phyloP scores from a whole-genome alignment of 2,113 vertebrate species.

The Noctilio leporinus region DNA sequence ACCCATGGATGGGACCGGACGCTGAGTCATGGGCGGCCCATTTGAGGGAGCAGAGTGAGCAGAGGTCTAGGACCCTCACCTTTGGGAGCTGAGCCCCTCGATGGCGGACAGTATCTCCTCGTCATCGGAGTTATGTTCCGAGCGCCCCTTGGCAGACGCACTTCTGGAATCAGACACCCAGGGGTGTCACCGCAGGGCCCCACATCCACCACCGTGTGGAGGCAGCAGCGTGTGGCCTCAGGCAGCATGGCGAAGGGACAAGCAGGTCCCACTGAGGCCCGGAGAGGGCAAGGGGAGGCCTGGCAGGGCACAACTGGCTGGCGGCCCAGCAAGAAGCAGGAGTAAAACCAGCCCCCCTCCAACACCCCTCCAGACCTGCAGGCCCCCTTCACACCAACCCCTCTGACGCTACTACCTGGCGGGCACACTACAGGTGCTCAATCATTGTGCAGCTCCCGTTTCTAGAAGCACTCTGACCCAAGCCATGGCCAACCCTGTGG shows the following conservation, averaged over 20 bases:
- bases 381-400: not conserved
- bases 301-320: not conserved
- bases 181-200: not conserved
- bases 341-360: not conserved
- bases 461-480: not conserved
- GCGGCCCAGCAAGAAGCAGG: not conserved
- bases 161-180: constrained; percentile 80
- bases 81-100: constrained; percentile 91
- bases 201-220: rapidly evolving
- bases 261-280: not conserved
- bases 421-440: not conserved
- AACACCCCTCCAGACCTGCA: no score
- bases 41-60: rapidly evolving
- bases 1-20: no score
- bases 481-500: not conserved
- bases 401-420: rapidly evolving
- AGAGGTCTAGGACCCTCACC: constrained; percentile 76
- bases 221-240: not conserved
- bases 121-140: constrained; percentile 92
- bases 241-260: rapidly evolving
- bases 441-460: not conserved
- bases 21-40: not conserved
- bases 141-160: constrained; percentile 90
- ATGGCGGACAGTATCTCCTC: constrained; percentile 96
- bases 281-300: not conserved